These are phyloP conservation scores for Drosophila testacea DNA, from an alignment of 2,888 invertebrate genomes.

Conservation along the genomic window DNA sequence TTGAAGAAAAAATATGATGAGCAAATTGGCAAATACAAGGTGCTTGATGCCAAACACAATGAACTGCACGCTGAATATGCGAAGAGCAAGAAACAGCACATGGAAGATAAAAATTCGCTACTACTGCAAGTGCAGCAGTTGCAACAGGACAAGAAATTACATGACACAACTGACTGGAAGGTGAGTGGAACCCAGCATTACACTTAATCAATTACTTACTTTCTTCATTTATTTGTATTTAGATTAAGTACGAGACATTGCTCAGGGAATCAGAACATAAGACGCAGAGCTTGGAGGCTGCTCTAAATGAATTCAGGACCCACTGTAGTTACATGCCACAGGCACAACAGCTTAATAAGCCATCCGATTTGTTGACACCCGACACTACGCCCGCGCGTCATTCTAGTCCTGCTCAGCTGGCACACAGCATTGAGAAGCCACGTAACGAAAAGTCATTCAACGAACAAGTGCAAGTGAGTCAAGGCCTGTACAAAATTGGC, in stretches of 20 bases:
- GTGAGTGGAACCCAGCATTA: constrained; percentile 64
- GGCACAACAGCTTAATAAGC: constrained; percentile 63
- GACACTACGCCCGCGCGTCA: constrained; percentile 57
- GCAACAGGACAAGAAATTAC: constrained; percentile 84
- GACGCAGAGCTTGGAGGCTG: constrained; percentile 58
- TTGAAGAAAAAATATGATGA: constrained; percentile 86
- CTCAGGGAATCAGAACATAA: constrained; percentile 70
- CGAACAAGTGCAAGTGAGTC: constrained; percentile 85
- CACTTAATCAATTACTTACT: not conserved
- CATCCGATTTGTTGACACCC: constrained; percentile 43
- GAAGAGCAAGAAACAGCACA: constrained; percentile 85
- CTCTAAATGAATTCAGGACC: constrained; percentile 61
- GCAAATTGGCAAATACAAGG: constrained; percentile 86
- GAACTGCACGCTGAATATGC: constrained; percentile 86
- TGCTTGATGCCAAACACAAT: constrained; percentile 86
- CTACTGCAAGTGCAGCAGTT: constrained; percentile 86
- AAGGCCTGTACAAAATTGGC: constrained; percentile 84
- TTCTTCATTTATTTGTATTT: constrained; percentile 2
- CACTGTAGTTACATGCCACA: constrained; percentile 64
- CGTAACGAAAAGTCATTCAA: constrained; percentile 82
- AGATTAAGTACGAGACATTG: constrained; percentile 81
- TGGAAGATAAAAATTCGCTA: constrained; percentile 85
- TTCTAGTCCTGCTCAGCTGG: constrained; percentile 56
- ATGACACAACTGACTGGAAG: constrained; percentile 83
- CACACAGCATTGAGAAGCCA: constrained; percentile 73